Evolutionary conservation across 2,113 vertebrate genomes (phyloP), one percentile per base, ranked within the genome.

Genomic region (Noturus placidus): DNA sequence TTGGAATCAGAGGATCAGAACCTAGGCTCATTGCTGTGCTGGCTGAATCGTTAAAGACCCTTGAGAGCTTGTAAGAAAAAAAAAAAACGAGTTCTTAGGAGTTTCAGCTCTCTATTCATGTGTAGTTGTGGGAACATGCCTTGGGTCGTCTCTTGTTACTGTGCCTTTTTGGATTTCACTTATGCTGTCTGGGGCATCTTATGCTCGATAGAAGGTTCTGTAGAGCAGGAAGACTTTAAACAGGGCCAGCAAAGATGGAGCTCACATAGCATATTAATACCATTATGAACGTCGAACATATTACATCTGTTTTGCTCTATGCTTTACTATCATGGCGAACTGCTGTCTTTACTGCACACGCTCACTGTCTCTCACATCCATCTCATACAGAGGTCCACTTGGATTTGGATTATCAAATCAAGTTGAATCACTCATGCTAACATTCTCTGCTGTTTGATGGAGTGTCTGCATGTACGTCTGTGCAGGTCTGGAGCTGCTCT

Each of bases 401-500:
- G 59, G n/a, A n/a, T n/a, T 14, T 67, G 57, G 25, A 69, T 74
- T 78, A 78, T 46, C 42, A 46, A 46, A 46, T 46, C 42, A 5
- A 46, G 42, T 46, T 88, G 35, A 84, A 69, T 88, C 82, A 79
- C 50, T 84, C 59, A 19, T 69, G 25, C 33, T 5, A 46, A 6
- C 72, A 54, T 70, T 69, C 82, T 25, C 19, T 84, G 59, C 72
- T 69, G 46, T 79, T 69, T 84, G 82, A 79, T 65, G 50, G 85
- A 59, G 86, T 83, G 78, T 88, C 83, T 30, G 84, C 46, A 14
- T 90, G 38, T 91, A 61, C 88, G 38, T 91, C 7, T 89, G 81
- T 86, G 22, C 91, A 99, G 98, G 98, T 22, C 96, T 99, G 93
- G 97, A 99, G 92, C 95, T 99, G 90, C 93, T 99, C 86, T 99